These are phyloP conservation scores for Sinocyclocheilus rhinocerous DNA, from an alignment of 2,113 vertebrate species.

Conservation along the genomic window DNA sequence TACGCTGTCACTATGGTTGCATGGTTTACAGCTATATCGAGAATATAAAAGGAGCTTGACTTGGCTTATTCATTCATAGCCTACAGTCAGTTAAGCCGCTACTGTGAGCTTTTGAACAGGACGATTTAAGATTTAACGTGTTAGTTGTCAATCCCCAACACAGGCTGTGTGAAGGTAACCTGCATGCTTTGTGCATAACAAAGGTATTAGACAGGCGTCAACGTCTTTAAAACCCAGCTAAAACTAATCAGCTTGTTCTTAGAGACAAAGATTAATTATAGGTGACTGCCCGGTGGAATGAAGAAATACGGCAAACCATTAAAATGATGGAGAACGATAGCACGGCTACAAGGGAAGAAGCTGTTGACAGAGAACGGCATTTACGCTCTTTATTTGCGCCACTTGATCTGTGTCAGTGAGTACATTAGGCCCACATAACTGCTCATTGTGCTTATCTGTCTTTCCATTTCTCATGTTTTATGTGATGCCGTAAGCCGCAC, in stretches of 20 bases:
- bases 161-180: background rate
- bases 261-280: conserved; percentile 38
- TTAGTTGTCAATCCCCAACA: background rate
- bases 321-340: conserved; percentile 36
- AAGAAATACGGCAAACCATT: conserved; percentile 40
- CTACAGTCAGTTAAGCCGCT: background rate
- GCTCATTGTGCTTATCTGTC: conserved; percentile 57
- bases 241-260: conserved; percentile 14
- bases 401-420: conserved; percentile 70
- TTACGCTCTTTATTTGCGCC: conserved; percentile 53
- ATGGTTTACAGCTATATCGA: background rate
- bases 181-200: background rate
- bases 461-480: conserved; percentile 61
- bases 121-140: background rate
- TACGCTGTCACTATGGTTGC: background rate
- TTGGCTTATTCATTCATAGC: background rate
- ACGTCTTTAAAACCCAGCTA: background rate
- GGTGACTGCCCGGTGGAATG: conserved; percentile 21
- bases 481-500: conserved; percentile 58
- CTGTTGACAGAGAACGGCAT: conserved; percentile 67
- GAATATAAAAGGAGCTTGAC: background rate
- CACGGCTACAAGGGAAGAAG: conserved; percentile 51
- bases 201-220: background rate
- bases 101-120: background rate
- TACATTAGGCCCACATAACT: conserved; percentile 63